A percentile compares a stretch with the other conserved stretches of the same genome.
Evolutionary conservation across 2,888 invertebrate genomes (phyloP).

Genomic region (Drosophila mimica): DNA sequence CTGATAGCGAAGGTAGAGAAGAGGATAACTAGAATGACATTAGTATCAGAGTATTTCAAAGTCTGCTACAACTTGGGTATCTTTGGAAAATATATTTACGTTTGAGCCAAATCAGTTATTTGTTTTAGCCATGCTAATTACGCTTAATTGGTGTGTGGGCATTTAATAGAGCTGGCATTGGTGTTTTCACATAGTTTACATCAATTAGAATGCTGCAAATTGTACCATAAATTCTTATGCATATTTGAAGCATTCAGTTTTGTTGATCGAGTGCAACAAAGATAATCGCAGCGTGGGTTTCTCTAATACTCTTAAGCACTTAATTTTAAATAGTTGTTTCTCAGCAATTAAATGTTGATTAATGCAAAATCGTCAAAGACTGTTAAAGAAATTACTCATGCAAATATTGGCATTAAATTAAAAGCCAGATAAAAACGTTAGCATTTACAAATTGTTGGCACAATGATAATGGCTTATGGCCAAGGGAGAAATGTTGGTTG

Average conservation of each 20-base stretch:
- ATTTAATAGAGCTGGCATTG: slow-evolving; percentile 43
- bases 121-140: slow-evolving; percentile 52
- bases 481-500: background rate
- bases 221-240: slow-evolving; percentile 35
- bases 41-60: background rate
- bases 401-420: slow-evolving; percentile 32
- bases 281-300: slow-evolving; percentile 45
- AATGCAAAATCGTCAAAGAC: slow-evolving; percentile 21
- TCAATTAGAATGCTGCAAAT: slow-evolving; percentile 44
- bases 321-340: slow-evolving; percentile 1
- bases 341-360: slow-evolving; percentile 41
- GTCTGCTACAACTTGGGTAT: background rate
- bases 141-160: slow-evolving; percentile 50
- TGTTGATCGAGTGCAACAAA: slow-evolving; percentile 24
- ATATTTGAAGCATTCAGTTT: slow-evolving; percentile 28
- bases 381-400: slow-evolving; percentile 19
- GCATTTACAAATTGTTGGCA: background rate
- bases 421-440: slow-evolving; percentile 36
- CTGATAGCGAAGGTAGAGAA: background rate
- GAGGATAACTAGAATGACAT: background rate
- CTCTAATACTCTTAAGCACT: slow-evolving; percentile 20
- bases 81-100: slow-evolving; percentile 3
- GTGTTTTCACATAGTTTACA: slow-evolving; percentile 58
- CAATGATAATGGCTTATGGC: background rate
- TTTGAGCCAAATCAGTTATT: slow-evolving; percentile 51